These are phyloP conservation scores for Zosterops lateralis DNA, from an alignment of 2,113 vertebrate species.

Conservation along the genomic window DNA sequence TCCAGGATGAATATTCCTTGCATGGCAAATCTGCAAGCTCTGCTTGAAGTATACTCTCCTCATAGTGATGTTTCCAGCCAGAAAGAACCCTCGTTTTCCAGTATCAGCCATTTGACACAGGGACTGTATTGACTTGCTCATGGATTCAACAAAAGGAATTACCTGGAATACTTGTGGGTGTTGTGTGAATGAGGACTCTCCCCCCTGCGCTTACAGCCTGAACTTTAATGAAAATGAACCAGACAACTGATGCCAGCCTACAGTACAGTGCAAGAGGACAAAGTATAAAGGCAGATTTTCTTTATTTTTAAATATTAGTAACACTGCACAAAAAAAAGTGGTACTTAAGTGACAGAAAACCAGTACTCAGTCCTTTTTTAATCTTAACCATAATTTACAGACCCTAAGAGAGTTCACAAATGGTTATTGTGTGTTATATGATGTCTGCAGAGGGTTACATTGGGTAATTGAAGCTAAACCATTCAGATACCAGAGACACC, in stretches of 20 bases:
- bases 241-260: neutral
- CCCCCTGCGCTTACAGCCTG: neutral
- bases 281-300: slow-evolving; percentile 19
- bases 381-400: slow-evolving; percentile 30
- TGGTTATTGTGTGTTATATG: neutral
- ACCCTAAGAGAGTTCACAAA: slow-evolving; percentile 11
- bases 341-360: slow-evolving; percentile 44
- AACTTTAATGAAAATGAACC: neutral
- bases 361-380: neutral
- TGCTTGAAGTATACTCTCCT: neutral
- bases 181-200: neutral
- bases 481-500: neutral
- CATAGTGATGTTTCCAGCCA: neutral
- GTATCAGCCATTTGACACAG: neutral
- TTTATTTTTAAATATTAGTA: slow-evolving; percentile 57
- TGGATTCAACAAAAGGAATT: neutral
- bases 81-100: neutral
- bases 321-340: slow-evolving; percentile 46
- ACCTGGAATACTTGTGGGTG: neutral
- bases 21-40: neutral
- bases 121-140: neutral
- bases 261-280: slow-evolving; percentile 21
- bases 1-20: neutral
- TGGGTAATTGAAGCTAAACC: neutral
- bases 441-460: slow-evolving; percentile 23